Evolutionary conservation across 2,797 vertebrate species (phyloP).

Genomic region (Helicolenus hilgendorfi): DNA sequence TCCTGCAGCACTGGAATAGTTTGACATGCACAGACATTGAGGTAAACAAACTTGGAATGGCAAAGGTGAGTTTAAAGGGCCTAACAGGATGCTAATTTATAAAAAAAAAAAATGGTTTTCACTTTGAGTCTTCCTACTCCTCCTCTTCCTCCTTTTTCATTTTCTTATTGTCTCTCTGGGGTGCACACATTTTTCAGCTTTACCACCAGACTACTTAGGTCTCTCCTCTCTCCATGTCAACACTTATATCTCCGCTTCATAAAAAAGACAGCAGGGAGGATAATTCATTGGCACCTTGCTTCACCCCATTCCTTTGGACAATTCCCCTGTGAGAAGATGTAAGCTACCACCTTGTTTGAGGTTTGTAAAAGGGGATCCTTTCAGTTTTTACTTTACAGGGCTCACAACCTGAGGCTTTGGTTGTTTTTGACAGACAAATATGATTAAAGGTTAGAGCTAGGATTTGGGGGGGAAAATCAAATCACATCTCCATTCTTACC

Average conservation of each 20-base stretch:
- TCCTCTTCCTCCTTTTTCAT: constrained; percentile 7
- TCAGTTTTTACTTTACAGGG: constrained; percentile 21
- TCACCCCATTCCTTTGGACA: constrained; percentile 52
- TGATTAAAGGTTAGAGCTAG: constrained; percentile 16
- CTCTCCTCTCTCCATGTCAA: constrained; percentile 25
- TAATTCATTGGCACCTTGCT: constrained; percentile 39
- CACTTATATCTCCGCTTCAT: constrained; percentile 35
- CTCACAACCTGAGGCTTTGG: constrained; percentile 30
- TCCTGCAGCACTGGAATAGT: constrained; percentile 65
- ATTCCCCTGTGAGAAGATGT: constrained; percentile 56
- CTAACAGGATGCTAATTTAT: constrained; percentile 40
- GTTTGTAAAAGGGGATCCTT: constrained; percentile 30
- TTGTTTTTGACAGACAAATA: constrained; percentile 52
- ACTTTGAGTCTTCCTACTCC: constrained; percentile 8
- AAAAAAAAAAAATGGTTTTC: background rate
- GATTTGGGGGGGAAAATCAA: background rate
- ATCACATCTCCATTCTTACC: background rate
- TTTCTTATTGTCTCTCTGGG: constrained; percentile 29
- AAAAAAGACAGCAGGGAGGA: constrained; percentile 24
- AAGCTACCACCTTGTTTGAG: constrained; percentile 40
- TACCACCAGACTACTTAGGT: constrained; percentile 4
- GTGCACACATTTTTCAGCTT: constrained; percentile 1
- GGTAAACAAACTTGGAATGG: constrained; percentile 82
- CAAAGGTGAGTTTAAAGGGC: constrained; percentile 75
- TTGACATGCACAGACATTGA: constrained; percentile 73